Evolutionary conservation across 2,113 vertebrate genomes (phyloP).

Genomic region (Lanius collurio): DNA sequence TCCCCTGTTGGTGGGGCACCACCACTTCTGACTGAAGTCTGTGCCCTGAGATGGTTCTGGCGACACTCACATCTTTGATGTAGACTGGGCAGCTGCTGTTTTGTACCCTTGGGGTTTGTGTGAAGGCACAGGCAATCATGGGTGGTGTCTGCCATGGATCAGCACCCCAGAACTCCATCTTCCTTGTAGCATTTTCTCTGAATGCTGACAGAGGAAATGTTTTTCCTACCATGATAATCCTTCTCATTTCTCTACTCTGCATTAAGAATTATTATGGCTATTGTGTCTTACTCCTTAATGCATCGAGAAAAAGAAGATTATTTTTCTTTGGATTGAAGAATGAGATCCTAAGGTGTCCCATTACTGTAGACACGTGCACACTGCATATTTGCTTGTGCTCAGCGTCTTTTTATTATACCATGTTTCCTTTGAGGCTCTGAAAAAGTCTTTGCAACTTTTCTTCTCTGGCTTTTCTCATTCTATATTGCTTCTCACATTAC

Average conservation of each 20-base stretch:
- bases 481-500: neutral
- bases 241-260: neutral
- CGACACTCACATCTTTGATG: neutral
- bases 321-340: neutral
- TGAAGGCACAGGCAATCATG: accelerated
- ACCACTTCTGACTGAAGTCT: neutral
- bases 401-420: neutral
- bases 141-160: neutral
- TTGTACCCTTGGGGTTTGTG: neutral
- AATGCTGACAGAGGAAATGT: neutral
- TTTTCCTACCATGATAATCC: neutral
- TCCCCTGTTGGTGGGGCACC: neutral
- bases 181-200: neutral
- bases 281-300: neutral
- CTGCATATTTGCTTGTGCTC: neutral
- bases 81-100: neutral
- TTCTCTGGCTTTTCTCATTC: neutral
- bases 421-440: neutral
- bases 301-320: neutral
- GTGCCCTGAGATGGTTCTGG: neutral
- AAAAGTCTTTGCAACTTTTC: neutral
- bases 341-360: neutral
- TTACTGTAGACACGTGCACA: neutral
- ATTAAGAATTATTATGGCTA: neutral
- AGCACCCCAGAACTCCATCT: neutral